phyloP scores from a whole-genome alignment of 2,888 invertebrate genomes.

The Pardosa pseudoannulata region DNA sequence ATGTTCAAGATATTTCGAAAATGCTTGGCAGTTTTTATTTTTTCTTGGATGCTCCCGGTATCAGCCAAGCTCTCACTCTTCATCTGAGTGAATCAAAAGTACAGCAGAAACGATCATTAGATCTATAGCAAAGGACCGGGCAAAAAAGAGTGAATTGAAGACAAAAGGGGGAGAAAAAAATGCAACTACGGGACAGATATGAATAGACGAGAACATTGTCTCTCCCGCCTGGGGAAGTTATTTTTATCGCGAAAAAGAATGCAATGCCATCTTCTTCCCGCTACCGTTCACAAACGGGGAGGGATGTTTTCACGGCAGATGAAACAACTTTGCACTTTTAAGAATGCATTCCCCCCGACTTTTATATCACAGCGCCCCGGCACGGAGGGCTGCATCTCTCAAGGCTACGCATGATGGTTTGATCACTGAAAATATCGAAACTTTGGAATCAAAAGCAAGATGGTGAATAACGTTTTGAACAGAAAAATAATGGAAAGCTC shows the following conservation, averaged over 20 bases:
- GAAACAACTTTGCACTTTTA: slow-evolving; percentile 42
- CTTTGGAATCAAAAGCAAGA: slow-evolving; percentile 15
- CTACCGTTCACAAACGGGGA: slow-evolving; percentile 27
- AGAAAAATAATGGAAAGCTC: slow-evolving; percentile 8
- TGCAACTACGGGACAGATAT: slow-evolving; percentile 65
- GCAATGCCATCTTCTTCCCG: slow-evolving; percentile 49
- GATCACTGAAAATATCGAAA: slow-evolving; percentile 12
- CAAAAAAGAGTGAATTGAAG: slow-evolving; percentile 28
- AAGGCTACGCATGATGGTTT: slow-evolving; percentile 1
- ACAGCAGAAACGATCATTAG: slow-evolving; percentile 19
- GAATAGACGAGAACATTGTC: slow-evolving; percentile 72
- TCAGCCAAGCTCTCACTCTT: too few relatives aligned
- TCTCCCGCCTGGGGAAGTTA: slow-evolving; percentile 62
- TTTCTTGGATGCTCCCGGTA: too few relatives aligned
- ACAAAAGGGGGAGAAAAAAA: slow-evolving; percentile 43
- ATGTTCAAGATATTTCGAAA: too few relatives aligned
- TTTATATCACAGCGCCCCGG: slow-evolving; percentile 5
- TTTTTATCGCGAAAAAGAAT: slow-evolving; percentile 66
- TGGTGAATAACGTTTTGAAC: slow-evolving; percentile 14
- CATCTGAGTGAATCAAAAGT: too few relatives aligned
- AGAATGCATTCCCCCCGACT: slow-evolving; percentile 10
- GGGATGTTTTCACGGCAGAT: slow-evolving; percentile 56
- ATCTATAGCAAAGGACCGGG: slow-evolving; percentile 36
- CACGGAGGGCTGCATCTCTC: slow-evolving; percentile 1
- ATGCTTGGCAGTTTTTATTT: too few relatives aligned